Evolutionary conservation across 2,888 invertebrate genomes (phyloP).

Genomic region (Ferrisia virgata): DNA sequence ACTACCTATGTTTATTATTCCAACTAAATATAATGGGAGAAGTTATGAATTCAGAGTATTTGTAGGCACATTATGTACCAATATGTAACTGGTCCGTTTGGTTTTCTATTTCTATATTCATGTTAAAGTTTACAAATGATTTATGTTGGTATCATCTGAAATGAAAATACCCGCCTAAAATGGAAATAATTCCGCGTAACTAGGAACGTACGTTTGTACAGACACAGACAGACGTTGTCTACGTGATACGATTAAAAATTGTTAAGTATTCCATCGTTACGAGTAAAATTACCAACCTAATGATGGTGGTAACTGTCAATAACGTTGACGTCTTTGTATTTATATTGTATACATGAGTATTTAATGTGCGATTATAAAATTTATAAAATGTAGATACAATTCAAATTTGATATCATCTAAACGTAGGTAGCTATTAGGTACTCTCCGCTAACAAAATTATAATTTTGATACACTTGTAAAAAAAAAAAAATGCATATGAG

Average conservation of each 20-base stretch:
- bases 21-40: too few relatives aligned
- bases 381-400: neutral
- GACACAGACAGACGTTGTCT: neutral
- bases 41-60: too few relatives aligned
- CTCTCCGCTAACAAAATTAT: too few relatives aligned
- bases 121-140: conserved; percentile 11
- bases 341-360: too few relatives aligned
- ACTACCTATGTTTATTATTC: too few relatives aligned
- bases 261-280: neutral
- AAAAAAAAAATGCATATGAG: too few relatives aligned
- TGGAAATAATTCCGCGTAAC: neutral
- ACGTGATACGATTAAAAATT: neutral
- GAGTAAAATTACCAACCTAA: neutral
- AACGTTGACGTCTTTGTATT: neutral
- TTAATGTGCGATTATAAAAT: neutral
- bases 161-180: neutral
- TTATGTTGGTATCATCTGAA: neutral
- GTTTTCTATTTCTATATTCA: neutral
- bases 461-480: too few relatives aligned
- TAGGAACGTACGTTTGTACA: neutral
- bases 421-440: too few relatives aligned
- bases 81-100: neutral
- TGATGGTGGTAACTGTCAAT: neutral
- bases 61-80: neutral
- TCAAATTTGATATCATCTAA: too few relatives aligned